Conservation (phyloP, 2,113 vertebrate species). For the Herpetotheres cachinnans region DNA sequence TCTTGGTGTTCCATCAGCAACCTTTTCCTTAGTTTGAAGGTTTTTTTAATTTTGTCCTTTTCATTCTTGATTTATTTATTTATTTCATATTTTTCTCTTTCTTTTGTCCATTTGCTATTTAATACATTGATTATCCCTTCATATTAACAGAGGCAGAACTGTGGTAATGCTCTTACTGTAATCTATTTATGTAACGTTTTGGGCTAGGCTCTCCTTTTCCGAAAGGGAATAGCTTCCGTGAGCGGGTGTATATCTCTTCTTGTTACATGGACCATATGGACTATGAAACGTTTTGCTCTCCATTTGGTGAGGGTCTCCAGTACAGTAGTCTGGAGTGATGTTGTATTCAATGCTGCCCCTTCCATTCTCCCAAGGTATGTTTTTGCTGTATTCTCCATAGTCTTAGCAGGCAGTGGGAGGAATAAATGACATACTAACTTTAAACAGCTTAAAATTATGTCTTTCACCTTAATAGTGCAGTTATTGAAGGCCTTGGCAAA, state of each 20-base stretch:
- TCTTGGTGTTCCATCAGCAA: not conserved
- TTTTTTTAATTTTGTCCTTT: not conserved
- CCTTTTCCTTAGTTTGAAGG: not conserved
- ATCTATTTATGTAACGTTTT: slow-evolving; percentile 18
- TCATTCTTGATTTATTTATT: not conserved
- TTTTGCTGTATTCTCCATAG: not conserved
- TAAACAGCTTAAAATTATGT: not conserved
- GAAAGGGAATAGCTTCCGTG: not conserved
- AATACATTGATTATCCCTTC: not conserved
- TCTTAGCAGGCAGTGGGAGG: not conserved
- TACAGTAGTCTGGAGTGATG: not conserved
- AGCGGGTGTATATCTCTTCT: not conserved
- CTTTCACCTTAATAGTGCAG: not conserved
- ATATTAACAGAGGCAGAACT: not conserved
- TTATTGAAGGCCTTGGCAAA: not conserved
- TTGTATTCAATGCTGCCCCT: not conserved
- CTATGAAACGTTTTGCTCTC: not conserved
- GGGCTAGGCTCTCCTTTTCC: not conserved
- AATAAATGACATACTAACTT: not conserved
- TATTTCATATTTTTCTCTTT: not conserved
- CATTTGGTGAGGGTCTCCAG: not conserved
- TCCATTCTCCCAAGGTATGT: not conserved
- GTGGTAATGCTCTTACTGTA: not conserved
- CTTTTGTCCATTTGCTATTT: not conserved
- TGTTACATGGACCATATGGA: not conserved